Conservation (phyloP, 64 coral and sea anemone genomes). For the Porites australiensis region DNA sequence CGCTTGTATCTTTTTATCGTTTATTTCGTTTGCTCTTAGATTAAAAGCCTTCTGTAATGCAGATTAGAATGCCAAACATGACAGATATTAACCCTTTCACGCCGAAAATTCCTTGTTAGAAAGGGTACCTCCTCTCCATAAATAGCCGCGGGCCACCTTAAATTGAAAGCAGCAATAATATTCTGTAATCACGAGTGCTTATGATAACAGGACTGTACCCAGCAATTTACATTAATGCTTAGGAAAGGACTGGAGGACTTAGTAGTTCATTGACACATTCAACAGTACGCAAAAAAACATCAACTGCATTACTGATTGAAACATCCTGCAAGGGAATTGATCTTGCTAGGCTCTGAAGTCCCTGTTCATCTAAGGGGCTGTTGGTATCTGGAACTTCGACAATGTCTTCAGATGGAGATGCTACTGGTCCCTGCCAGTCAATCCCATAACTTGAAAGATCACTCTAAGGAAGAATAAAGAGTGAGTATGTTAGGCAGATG, state of each 20-base stretch:
- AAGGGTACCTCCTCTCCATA: slow-evolving; percentile 12
- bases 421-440: slow-evolving; percentile 57
- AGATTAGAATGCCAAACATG: slow-evolving; percentile 7
- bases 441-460: slow-evolving; percentile 46
- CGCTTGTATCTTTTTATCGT: slow-evolving; percentile 13
- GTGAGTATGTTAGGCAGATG: background rate
- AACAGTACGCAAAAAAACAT: background rate
- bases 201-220: slow-evolving; percentile 12
- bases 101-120: slow-evolving; percentile 13
- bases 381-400: slow-evolving; percentile 48
- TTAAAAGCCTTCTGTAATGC: slow-evolving; percentile 7
- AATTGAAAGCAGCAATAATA: background rate
- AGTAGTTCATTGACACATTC: background rate
- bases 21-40: slow-evolving; percentile 8
- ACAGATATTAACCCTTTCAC: slow-evolving; percentile 13
- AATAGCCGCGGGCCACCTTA: slow-evolving; percentile 11
- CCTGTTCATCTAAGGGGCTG: slow-evolving; percentile 19
- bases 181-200: slow-evolving; percentile 8
- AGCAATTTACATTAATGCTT: background rate
- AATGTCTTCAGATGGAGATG: slow-evolving; percentile 7
- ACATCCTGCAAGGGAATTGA: background rate
- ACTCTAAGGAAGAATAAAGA: background rate
- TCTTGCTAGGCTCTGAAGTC: background rate
- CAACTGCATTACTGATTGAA: slow-evolving; percentile 26
- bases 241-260: background rate